These are phyloP conservation scores for Ferrisia virgata DNA, from an alignment of 2,888 invertebrate species.

Conservation along the genomic window DNA sequence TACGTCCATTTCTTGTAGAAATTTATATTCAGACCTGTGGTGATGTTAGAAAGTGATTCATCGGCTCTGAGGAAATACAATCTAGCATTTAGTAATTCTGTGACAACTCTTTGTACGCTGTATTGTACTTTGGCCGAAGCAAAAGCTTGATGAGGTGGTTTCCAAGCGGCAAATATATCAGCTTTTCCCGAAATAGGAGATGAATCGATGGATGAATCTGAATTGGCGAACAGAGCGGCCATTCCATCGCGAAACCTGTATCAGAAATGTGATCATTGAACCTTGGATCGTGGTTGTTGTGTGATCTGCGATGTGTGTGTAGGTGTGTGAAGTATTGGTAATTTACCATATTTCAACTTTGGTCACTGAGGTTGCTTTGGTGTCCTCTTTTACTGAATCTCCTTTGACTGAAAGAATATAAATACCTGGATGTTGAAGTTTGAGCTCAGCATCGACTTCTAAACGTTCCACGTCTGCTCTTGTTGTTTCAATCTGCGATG, in stretches of 20 bases:
- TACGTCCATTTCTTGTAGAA: conserved; percentile 59
- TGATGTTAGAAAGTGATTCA: conserved; percentile 56
- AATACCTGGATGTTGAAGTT: conserved; percentile 46
- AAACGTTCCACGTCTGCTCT: conserved; percentile 42
- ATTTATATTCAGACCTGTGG: conserved; percentile 59
- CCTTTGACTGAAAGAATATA: conserved; percentile 46
- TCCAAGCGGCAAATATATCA: conserved; percentile 45
- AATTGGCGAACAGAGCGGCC: conserved; percentile 36
- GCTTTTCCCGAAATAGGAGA: conserved; percentile 39
- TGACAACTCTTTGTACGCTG: conserved; percentile 25
- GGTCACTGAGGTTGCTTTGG: conserved; percentile 35
- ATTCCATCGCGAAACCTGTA: conserved; percentile 45
- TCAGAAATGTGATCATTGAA: not conserved
- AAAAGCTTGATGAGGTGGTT: conserved; percentile 38
- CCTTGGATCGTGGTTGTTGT: not conserved
- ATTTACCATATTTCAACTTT: conserved; percentile 47
- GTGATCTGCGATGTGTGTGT: too few relatives aligned
- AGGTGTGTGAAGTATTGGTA: too few relatives aligned
- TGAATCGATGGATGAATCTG: conserved; percentile 34
- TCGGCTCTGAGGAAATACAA: conserved; percentile 56
- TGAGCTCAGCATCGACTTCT: conserved; percentile 44
- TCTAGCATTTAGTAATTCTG: conserved; percentile 44
- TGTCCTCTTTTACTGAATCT: conserved; percentile 42
- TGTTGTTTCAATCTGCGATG: conserved; percentile 42
- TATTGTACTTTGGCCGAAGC: conserved; percentile 41